Percentiles rank a stretch among this genome's conserved stretches.
Evolutionary conservation across 2,797 vertebrate genomes (phyloP).

Genomic region (Carcharodon carcharias): DNA sequence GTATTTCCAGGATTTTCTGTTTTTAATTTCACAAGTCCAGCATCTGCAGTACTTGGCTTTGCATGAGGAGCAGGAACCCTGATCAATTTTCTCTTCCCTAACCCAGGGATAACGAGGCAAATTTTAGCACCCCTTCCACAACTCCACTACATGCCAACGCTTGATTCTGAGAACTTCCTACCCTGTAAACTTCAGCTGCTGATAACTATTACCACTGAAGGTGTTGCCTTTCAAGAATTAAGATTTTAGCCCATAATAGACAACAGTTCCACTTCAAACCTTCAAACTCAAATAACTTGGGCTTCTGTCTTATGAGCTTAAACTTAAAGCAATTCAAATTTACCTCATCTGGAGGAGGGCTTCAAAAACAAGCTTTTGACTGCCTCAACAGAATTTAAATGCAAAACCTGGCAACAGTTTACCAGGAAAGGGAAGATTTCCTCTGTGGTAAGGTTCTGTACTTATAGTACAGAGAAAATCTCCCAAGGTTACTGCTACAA

Average conservation of each 20-base stretch:
- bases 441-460: neutral
- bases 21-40: no score
- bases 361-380: neutral
- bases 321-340: neutral
- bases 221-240: neutral
- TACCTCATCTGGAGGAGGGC: neutral
- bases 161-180: neutral
- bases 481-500: neutral
- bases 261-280: neutral
- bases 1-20: no score
- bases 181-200: neutral
- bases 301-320: neutral
- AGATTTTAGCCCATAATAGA: neutral
- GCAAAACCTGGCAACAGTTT: neutral
- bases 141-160: neutral
- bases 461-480: neutral
- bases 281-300: neutral
- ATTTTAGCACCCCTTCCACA: neutral
- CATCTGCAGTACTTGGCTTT: no score
- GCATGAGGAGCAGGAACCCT: no score
- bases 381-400: neutral
- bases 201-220: neutral
- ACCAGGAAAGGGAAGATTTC: neutral
- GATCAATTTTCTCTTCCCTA: neutral
- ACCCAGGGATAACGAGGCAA: neutral